A percentile compares a stretch with the other conserved stretches of the same genome.
Evolutionary conservation across 1,140 invertebrate genomes (phyloP).

Genomic region (Rhynchophorus ferrugineus): DNA sequence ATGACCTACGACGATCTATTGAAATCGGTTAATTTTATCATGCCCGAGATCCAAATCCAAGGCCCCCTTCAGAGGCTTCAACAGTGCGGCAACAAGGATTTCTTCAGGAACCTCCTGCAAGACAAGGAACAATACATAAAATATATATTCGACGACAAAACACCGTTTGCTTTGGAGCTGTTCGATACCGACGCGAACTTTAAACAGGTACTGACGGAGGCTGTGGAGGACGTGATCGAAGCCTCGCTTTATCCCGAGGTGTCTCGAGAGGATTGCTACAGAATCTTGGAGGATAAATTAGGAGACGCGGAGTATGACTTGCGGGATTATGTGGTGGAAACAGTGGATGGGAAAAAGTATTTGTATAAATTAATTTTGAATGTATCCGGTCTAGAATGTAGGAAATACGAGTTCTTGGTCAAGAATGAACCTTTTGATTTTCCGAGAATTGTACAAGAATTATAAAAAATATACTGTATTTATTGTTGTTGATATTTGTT

Average conservation of each 20-base stretch:
- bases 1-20: slow-evolving; percentile 13
- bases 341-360: neutral
- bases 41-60: slow-evolving; percentile 17
- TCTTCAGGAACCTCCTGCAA: slow-evolving; percentile 12
- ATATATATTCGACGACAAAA: slow-evolving; percentile 15
- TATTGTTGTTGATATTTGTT: no score
- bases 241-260: slow-evolving; percentile 4
- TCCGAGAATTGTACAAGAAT: slow-evolving; percentile 2
- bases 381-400: neutral
- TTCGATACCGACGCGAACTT: slow-evolving; percentile 15
- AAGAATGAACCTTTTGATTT: slow-evolving; percentile 9
- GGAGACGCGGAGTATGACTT: slow-evolving; percentile 7
- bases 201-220: slow-evolving; percentile 8
- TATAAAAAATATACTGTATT: slow-evolving; percentile 5
- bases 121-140: slow-evolving; percentile 12
- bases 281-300: slow-evolving; percentile 12
- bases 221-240: slow-evolving; percentile 14
- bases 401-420: slow-evolving; percentile 1
- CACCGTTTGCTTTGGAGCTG: slow-evolving; percentile 15
- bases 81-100: slow-evolving; percentile 18
- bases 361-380: slow-evolving; percentile 5
- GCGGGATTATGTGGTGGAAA: slow-evolving; percentile 1
- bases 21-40: slow-evolving; percentile 15
- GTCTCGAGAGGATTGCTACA: slow-evolving; percentile 16
- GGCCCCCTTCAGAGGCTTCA: slow-evolving; percentile 12